Conservation (phyloP, 2,113 vertebrate genomes). For the Ictidomys tridecemlineatus region DNA sequence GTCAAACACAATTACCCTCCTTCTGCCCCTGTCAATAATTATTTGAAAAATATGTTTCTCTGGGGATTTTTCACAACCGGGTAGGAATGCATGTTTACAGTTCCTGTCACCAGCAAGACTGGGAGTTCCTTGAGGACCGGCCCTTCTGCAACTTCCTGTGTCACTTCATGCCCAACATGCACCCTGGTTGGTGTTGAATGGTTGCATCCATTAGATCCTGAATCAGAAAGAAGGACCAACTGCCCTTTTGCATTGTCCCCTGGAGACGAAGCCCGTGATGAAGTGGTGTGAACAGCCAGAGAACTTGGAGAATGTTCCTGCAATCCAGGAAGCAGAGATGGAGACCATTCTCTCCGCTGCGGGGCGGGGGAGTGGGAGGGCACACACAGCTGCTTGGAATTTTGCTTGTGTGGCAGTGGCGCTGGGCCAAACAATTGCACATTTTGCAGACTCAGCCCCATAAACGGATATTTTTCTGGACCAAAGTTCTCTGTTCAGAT, state of each 20-base stretch:
- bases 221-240: neutral
- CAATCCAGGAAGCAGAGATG: neutral
- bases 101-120: neutral
- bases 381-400: slow-evolving; percentile 52
- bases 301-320: neutral
- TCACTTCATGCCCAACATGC: neutral
- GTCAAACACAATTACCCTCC: neutral
- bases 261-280: neutral
- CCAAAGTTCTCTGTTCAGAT: slow-evolving; percentile 52
- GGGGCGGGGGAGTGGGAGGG: no score
- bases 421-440: slow-evolving; percentile 32
- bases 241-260: neutral
- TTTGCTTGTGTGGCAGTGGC: slow-evolving; percentile 59
- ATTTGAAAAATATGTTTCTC: neutral
- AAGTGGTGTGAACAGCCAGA: neutral
- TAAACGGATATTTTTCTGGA: slow-evolving; percentile 56
- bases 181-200: neutral
- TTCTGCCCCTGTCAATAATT: neutral
- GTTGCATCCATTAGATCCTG: neutral
- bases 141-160: neutral
- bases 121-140: neutral
- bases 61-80: neutral
- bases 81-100: neutral
- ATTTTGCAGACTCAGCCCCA: slow-evolving; percentile 67
- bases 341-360: neutral